Conservation (phyloP, 1,140 invertebrate genomes). For the Drosophila persimilis region DNA sequence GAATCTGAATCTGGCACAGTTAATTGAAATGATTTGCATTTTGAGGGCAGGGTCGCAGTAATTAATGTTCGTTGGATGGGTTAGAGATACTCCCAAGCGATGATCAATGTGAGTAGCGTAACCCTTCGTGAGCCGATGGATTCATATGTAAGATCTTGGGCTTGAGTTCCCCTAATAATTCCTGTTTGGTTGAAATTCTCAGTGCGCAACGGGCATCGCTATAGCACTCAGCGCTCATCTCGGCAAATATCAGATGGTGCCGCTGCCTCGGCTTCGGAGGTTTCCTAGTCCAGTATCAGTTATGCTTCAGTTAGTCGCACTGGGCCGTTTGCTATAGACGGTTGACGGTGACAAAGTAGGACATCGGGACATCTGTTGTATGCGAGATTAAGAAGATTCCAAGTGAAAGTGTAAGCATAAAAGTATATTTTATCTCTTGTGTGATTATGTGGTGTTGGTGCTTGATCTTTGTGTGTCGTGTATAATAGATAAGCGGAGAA, state of each 20-base stretch:
- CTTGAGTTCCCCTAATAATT: not conserved
- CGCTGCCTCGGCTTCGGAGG: constrained; percentile 17
- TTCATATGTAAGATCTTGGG: not conserved
- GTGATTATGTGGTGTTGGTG: too few species aligned
- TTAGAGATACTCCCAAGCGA: not conserved
- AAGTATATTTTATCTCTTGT: too few species aligned
- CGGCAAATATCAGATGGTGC: not conserved
- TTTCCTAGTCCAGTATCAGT: constrained; percentile 57
- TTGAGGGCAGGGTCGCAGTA: constrained; percentile 52
- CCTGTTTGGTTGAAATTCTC: too few species aligned
- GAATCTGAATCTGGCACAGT: constrained; percentile 45
- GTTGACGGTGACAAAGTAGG: constrained; percentile 18
- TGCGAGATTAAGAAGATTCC: constrained; percentile 2
- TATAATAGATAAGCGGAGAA: not conserved
- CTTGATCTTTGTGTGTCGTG: too few species aligned
- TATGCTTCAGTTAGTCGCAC: constrained; percentile 54
- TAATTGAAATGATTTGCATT: constrained; percentile 61
- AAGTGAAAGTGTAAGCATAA: not conserved
- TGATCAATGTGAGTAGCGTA: not conserved
- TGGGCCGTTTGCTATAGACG: constrained; percentile 27
- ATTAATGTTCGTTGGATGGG: not conserved
- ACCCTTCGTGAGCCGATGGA: not conserved
- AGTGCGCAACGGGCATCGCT: too few species aligned
- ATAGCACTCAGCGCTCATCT: not conserved
- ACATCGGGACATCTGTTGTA: not conserved